Base-by-base conservation (phyloP, 2,888 invertebrate genomes). In the Stenodera caucasica region DNA sequence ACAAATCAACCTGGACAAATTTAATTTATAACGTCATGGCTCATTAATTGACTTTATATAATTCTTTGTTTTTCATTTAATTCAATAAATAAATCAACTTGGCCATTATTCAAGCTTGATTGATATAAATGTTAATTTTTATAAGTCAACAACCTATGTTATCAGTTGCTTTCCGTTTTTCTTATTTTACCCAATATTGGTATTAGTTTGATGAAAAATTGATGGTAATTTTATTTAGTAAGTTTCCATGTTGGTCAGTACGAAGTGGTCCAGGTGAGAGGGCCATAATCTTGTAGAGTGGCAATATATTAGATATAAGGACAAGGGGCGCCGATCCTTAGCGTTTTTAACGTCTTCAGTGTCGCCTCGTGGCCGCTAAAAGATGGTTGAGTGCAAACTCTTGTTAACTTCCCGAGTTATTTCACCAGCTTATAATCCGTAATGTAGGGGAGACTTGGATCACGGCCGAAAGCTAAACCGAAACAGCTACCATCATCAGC, bases 311-410 rank as follows among this genome's bases (percentile, higher is more conserved):
- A 68, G 66, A 63, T 65, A 58, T 59, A 64, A 63, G 62, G 65
- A 61, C 65, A 65, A 63, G 63, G 72, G 70, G 71, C 67, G 68
- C 67, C 71, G 72, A 72, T 72, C 73, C 70, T 53, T 60, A 63
- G 56, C 66, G 72, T 69, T 68, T 70, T 70, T 72, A 70, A 70
- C 67, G 69, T 72, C 67, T 68, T 67, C 69, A 68, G 69, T 67
- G 68, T 66, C 68, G 65, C 66, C 69, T 58, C 62, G 68, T 67
- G 70, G 67, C 67, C 71, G 69, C 71, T 70, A 71, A 72, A 69
- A 74, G 73, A 70, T 72, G 67, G 74, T 71, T 76, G 75, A 77
- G 77, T 77, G 77, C 77, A 77, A 76, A 77, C 72, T 76, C 77
- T 77, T 77, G 77, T 77, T 75, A 76, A 75, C 67, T 74, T 75